Evolutionary conservation across 1,140 invertebrate species (phyloP), one percentile per base, ranked within the genome.

Genomic region (Melanaphis sacchari): DNA sequence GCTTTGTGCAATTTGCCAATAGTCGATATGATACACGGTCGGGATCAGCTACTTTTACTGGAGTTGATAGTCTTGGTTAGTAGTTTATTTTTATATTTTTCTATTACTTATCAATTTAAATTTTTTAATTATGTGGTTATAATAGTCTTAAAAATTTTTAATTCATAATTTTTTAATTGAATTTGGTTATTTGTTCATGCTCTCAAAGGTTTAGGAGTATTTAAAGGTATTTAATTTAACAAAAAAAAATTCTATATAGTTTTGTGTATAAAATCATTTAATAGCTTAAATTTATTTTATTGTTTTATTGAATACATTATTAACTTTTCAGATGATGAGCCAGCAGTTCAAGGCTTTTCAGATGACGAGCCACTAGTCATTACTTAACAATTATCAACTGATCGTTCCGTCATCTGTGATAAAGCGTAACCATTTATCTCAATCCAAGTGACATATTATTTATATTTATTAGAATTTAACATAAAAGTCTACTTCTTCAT

Each of bases 291-390:
- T 94, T 59, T 90, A 90, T 93, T 94, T 59, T 90, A 90, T 93
- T 94, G 84, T 85, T 93, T 91, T 94, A 94, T 94, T 94, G 94
- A 84, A 15, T 22, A 94, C 94, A 94, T 95, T 94, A 93, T 95
- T 96, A n/a, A 95, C 97, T 97, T 97, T 95, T 98, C 98, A 94
- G 98, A 98, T 95, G 98, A 98, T 94, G 97, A 97, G 94, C 98
- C 98, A 31, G 97, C 97, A 94, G 98, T 98, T 94, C 96, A 97
- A 95, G 98, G 98, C 41, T 99, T 99, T 95, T 98, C 98, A 0
- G 98, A 99, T 95, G 98, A 99, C 95, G 98, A 99, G 95, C 98
- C 98, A 90, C 95, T 99, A 94, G 98, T 99, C 94, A 97, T 99
- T 95, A 98, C 98, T 94, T 99, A 96, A 89, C 84, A 66, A 88